Percentiles rank a stretch among this genome's conserved stretches.
These are phyloP conservation scores for Drosophila neutralis DNA, from an alignment of 2,888 invertebrate genomes.

Conservation along the genomic window DNA sequence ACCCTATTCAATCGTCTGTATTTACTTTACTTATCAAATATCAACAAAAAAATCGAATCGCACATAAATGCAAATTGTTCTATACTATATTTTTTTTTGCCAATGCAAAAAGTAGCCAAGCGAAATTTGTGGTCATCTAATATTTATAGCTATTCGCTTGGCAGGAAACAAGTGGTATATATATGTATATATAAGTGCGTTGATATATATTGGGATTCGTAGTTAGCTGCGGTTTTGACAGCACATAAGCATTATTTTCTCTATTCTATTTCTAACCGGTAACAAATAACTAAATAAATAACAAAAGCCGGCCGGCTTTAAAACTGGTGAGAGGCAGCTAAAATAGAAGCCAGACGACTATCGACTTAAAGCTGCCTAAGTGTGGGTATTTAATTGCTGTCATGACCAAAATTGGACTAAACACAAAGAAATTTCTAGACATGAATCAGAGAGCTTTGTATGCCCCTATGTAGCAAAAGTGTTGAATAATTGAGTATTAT, in stretches of 20 bases:
- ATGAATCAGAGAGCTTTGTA: slow-evolving; percentile 26
- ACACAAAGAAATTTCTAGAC: slow-evolving; percentile 10
- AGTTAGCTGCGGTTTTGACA: not conserved
- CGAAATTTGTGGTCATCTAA: slow-evolving; percentile 69
- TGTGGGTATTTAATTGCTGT: slow-evolving; percentile 19
- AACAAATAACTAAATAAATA: slow-evolving; percentile 1
- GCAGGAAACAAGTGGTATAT: slow-evolving; percentile 53
- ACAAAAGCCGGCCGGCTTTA: slow-evolving; percentile 39
- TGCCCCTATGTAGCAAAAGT: not conserved
- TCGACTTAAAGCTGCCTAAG: slow-evolving; percentile 3
- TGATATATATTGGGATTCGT: slow-evolving; percentile 4
- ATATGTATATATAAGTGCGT: slow-evolving; percentile 1
- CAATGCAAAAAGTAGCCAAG: slow-evolving; percentile 9
- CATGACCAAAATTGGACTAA: slow-evolving; percentile 37
- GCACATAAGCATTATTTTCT: slow-evolving; percentile 60
- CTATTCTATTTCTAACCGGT: slow-evolving; percentile 28
- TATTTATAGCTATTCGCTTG: slow-evolving; percentile 30
- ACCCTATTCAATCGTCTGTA: not conserved
- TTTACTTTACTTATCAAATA: slow-evolving; percentile 40
- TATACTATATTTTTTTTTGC: slow-evolving; percentile 23
- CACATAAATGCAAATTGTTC: slow-evolving; percentile 70
- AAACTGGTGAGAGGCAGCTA: slow-evolving; percentile 31
- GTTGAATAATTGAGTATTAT: not conserved
- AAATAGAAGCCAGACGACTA: slow-evolving; percentile 4
- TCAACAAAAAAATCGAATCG: slow-evolving; percentile 33